These are phyloP conservation scores for Pseudanteris insignis DNA, from an alignment of 2,888 invertebrate genomes.

Conservation along the genomic window DNA sequence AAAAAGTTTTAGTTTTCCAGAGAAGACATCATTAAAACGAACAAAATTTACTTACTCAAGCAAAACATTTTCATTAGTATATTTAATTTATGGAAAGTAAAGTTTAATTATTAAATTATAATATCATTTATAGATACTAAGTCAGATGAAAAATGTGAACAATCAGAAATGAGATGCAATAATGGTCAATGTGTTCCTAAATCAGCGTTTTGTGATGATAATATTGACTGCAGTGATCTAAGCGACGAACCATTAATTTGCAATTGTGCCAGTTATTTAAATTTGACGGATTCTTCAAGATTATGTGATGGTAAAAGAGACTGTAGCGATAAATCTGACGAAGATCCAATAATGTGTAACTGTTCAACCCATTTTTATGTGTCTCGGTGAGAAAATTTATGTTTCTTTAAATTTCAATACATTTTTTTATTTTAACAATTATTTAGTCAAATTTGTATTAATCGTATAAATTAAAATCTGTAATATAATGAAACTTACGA, in stretches of 20 bases:
- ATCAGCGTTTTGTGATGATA: constrained; percentile 74
- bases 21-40: too few species aligned
- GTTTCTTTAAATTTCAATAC: not conserved
- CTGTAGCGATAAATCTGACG: constrained; percentile 82
- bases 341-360: constrained; percentile 73
- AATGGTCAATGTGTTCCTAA: constrained; percentile 77
- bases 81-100: too few species aligned
- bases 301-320: constrained; percentile 82
- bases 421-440: too few species aligned
- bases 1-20: too few species aligned
- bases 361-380: too few species aligned
- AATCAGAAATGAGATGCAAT: constrained; percentile 74
- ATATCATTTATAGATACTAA: too few species aligned
- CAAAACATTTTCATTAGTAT: too few species aligned
- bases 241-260: constrained; percentile 77
- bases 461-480: too few species aligned
- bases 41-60: too few species aligned
- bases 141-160: constrained; percentile 74
- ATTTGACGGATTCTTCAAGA: constrained; percentile 74
- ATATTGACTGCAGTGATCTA: constrained; percentile 76
- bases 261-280: constrained; percentile 74
- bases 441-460: too few species aligned
- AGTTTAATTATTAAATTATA: too few species aligned
- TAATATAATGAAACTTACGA: too few species aligned
- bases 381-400: not conserved